These are phyloP conservation scores for Tipula vernalis DNA, from an alignment of 2,888 invertebrate species.

Conservation along the genomic window DNA sequence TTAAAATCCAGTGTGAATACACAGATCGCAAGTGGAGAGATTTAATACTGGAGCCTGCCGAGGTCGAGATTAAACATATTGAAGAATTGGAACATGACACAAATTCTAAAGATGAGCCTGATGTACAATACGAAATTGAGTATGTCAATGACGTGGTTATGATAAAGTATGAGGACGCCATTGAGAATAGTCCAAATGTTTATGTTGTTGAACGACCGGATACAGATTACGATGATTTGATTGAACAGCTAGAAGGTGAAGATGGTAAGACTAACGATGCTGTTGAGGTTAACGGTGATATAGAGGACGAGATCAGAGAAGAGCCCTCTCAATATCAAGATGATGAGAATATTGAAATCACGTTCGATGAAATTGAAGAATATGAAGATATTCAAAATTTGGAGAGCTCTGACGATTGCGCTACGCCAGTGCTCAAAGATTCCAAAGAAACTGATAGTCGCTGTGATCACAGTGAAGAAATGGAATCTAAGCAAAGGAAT, in stretches of 20 bases:
- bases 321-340: neutral
- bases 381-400: neutral
- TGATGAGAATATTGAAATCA: neutral
- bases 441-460: neutral
- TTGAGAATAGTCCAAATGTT: neutral
- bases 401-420: neutral
- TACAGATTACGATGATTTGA: neutral
- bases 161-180: neutral
- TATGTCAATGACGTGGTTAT: neutral
- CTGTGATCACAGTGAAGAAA: neutral
- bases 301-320: neutral
- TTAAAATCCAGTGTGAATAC: constrained; percentile 19
- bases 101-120: neutral
- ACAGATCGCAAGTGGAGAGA: constrained; percentile 17
- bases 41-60: neutral
- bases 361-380: constrained; percentile 9
- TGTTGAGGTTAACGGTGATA: neutral
- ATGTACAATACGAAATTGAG: neutral
- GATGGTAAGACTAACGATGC: neutral
- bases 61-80: neutral
- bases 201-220: neutral
- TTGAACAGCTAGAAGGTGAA: constrained; percentile 4
- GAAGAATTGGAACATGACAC: neutral
- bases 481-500: neutral
- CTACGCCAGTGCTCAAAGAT: neutral